phyloP scores from a whole-genome alignment of 2,797 vertebrate species.

The Arctocebus calabarensis region DNA sequence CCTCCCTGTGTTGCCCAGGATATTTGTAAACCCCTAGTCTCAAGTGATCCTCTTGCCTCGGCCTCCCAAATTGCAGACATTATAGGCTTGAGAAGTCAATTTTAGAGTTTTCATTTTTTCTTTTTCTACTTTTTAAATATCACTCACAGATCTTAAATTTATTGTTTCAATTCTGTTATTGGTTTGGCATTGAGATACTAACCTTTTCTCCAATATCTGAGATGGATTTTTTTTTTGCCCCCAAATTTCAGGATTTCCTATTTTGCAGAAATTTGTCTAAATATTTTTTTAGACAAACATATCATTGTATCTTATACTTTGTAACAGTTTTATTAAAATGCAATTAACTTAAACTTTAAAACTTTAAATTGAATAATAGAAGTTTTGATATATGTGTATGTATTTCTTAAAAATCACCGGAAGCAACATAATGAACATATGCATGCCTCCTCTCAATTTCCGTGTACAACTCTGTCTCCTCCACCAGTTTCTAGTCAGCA shows the following conservation, averaged over 20 bases:
- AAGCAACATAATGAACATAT: background rate
- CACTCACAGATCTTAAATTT: slow-evolving; percentile 18
- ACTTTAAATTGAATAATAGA: background rate
- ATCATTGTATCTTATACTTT: background rate
- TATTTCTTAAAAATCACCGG: background rate
- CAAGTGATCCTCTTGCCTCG: background rate
- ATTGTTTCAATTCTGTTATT: slow-evolving; percentile 24
- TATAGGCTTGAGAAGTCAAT: background rate
- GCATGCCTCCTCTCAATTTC: background rate
- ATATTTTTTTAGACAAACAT: background rate
- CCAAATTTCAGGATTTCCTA: background rate
- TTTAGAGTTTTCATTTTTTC: background rate
- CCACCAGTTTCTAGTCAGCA: background rate
- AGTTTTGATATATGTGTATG: background rate
- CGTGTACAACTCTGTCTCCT: background rate
- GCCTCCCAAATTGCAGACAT: background rate
- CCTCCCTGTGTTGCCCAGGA: too few species aligned
- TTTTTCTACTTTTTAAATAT: background rate
- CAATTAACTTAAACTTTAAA: background rate
- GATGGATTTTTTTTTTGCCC: background rate
- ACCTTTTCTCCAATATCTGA: background rate
- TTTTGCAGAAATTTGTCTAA: background rate
- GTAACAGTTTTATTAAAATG: background rate
- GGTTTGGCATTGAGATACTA: background rate
- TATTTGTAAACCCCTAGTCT: too few species aligned